Conservation (phyloP, 2,797 vertebrate species). For the Alcedo atthis region DNA sequence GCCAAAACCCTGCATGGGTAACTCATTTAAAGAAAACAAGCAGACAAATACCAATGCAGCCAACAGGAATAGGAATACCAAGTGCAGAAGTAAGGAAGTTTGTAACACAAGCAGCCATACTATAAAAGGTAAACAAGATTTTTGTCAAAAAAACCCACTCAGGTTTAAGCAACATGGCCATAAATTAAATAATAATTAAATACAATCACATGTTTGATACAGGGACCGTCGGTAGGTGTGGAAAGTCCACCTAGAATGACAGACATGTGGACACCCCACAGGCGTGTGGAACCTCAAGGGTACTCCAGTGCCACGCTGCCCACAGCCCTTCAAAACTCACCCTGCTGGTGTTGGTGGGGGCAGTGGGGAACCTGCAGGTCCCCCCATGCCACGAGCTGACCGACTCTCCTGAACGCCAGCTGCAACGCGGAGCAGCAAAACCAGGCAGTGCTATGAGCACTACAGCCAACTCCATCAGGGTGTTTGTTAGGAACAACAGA, state of each 20-base stretch:
- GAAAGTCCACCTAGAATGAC: neutral
- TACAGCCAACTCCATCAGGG: accelerated
- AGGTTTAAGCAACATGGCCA: neutral
- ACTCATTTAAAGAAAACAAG: neutral
- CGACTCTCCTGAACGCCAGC: accelerated
- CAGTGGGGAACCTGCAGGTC: neutral
- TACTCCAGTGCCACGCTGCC: accelerated
- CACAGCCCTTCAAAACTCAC: accelerated
- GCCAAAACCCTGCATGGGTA: accelerated
- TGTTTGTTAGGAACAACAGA: neutral
- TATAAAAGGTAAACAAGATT: neutral
- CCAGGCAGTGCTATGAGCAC: accelerated
- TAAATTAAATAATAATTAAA: neutral
- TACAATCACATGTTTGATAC: accelerated
- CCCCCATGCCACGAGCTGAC: accelerated
- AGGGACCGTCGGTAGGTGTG: accelerated
- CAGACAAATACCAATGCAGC: neutral
- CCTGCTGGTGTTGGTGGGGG: accelerated
- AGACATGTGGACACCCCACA: accelerated
- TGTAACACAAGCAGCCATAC: neutral
- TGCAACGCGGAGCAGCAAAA: accelerated
- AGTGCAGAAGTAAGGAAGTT: neutral
- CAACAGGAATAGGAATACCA: neutral
- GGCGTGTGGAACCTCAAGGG: neutral
- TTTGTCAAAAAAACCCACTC: neutral